Base-by-base conservation (phyloP, 2,888 invertebrate species). In the Malthinus seriepunctatus region DNA sequence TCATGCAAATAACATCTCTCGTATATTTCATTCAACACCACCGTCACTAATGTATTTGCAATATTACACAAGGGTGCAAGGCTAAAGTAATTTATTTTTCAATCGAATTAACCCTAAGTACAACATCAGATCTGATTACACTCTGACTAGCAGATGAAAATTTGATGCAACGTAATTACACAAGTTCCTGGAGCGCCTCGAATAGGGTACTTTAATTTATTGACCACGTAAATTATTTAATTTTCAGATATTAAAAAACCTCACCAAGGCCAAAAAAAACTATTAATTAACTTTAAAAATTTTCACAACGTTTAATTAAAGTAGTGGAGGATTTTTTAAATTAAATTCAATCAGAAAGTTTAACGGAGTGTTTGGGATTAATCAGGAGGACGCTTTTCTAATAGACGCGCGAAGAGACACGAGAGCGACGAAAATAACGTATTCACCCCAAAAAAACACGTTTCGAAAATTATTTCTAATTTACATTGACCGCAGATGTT, bases 291-390 rank as follows among this genome's bases (percentile, higher is more conserved):
- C 10, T 42, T 42, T 51, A 56, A 58, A 61, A 63, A 55, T 56
- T 53, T 52, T 64, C 62, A 64, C 60, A 64, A 65, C 64, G 63
- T 70, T 71, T 69, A 71, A 71, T 69, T 69, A 71, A 71, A 62
- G 64, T 67, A 63, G 65, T 64, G 67, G 59, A 57, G 55, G 51
- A 56, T 59, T 59, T 57, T 55, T 60, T 63, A 65, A 70, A 71
- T 70, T 71, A 70, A 70, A 72, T 71, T 69, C 67, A 71, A 71
- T 72, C 70, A 71, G 69, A 66, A 69, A 70, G 70, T 71, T 69
- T 71, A 71, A 71, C 69, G 70, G 69, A 70, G 70, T 70, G 72
- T 71, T 70, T 70, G 68, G 23, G 67, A 66, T 69, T 67, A 70
- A 71, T 70, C 71, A 68, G 67, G 64, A 63, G 62, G 62, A 65